Evolutionary conservation across 2,113 vertebrate species (phyloP).

Genomic region (Eolophus roseicapilla): DNA sequence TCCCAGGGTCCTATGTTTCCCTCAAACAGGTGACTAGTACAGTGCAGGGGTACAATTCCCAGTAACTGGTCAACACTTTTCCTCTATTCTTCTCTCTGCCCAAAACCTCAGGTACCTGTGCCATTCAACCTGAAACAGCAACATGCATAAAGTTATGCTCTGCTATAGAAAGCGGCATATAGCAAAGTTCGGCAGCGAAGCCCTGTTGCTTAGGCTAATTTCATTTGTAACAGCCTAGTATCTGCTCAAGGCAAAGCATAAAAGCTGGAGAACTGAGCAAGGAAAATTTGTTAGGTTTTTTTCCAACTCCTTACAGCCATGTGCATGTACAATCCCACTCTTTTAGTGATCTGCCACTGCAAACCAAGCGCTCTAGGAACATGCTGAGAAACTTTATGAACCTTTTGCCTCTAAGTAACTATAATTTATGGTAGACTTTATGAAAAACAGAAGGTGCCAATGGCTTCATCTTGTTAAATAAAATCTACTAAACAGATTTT

Average conservation of each 20-base stretch:
- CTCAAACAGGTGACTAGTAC: not conserved
- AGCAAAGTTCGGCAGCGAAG: not conserved
- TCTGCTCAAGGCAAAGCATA: not conserved
- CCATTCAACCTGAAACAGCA: not conserved
- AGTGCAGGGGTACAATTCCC: not conserved
- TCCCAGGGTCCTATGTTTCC: not conserved
- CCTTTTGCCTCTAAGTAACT: not conserved
- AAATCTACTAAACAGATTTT: not conserved
- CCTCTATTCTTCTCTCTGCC: not conserved
- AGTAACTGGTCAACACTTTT: not conserved
- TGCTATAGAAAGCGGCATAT: accelerated
- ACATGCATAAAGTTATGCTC: accelerated
- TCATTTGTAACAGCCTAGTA: not conserved
- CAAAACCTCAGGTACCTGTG: not conserved
- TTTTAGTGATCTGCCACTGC: not conserved
- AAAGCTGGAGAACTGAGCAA: not conserved
- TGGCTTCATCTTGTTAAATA: not conserved
- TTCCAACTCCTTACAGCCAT: not conserved
- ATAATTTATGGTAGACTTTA: not conserved
- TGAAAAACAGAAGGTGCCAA: not conserved
- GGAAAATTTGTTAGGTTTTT: not conserved
- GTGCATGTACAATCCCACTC: not conserved
- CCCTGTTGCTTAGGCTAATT: not conserved
- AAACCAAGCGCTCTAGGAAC: not conserved
- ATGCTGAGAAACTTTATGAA: not conserved